Percentiles rank a stretch among this genome's conserved stretches.
Conservation (phyloP, 2,888 invertebrate genomes). For the Xylocampa areola region DNA sequence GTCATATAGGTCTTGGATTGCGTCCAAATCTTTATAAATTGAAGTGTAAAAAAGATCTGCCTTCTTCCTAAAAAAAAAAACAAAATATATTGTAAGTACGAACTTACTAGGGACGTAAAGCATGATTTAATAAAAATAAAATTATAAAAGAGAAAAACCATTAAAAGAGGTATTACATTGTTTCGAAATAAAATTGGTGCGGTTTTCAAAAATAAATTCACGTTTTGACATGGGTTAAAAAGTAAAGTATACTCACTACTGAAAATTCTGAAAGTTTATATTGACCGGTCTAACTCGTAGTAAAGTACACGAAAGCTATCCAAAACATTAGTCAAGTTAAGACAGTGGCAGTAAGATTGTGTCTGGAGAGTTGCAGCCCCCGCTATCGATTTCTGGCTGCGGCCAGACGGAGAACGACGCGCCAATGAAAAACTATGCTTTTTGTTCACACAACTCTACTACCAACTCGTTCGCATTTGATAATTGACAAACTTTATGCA, state of each 20-base stretch:
- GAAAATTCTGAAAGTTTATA: constrained; percentile 28
- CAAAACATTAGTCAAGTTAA: constrained; percentile 56
- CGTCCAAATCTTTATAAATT: constrained; percentile 7
- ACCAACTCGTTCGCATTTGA: constrained; percentile 65
- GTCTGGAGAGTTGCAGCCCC: constrained; percentile 70
- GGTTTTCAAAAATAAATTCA: constrained; percentile 3
- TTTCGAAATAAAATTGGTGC: neutral
- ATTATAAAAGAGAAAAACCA: neutral
- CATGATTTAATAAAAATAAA: too few relatives aligned
- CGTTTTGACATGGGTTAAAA: constrained; percentile 5
- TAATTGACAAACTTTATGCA: constrained; percentile 63
- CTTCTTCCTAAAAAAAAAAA: constrained; percentile 1
- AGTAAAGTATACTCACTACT: constrained; percentile 3
- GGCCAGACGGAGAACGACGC: constrained; percentile 76
- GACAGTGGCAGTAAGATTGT: constrained; percentile 57
- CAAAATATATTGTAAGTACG: too few relatives aligned
- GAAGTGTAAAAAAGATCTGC: neutral
- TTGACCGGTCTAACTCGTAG: constrained; percentile 25
- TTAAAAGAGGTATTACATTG: neutral
- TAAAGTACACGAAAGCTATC: constrained; percentile 31
- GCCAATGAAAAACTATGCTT: constrained; percentile 84
- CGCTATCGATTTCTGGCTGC: constrained; percentile 79
- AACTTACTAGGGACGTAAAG: too few relatives aligned
- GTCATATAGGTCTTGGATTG: neutral
- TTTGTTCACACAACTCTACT: constrained; percentile 69